These are phyloP conservation scores for Kryptopterus vitreolus DNA, from an alignment of 2,797 vertebrate genomes.

Conservation along the genomic window DNA sequence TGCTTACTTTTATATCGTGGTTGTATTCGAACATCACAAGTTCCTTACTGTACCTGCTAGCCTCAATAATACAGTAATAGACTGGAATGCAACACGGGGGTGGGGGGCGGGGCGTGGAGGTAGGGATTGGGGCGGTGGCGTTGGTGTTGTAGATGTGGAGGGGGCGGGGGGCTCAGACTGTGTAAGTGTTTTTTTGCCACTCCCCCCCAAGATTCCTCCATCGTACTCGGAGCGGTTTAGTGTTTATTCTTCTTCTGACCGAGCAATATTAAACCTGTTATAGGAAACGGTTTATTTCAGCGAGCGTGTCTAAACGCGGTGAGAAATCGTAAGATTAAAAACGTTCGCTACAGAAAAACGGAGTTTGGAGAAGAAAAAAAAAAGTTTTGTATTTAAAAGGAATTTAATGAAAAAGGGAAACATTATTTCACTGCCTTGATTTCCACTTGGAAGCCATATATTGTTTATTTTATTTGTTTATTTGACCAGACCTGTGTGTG, in stretches of 20 bases:
- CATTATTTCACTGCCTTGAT: slow-evolving; percentile 53
- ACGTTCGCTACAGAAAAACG: slow-evolving; percentile 18
- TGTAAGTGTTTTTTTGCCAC: slow-evolving; percentile 33
- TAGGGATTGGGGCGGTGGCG: too few relatives aligned
- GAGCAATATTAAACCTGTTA: slow-evolving; percentile 52
- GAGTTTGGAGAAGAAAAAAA: slow-evolving; percentile 32
- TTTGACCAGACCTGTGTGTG: slow-evolving; percentile 32
- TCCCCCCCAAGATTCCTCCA: slow-evolving; percentile 16
- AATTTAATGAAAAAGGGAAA: slow-evolving; percentile 36
- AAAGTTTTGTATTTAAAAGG: slow-evolving; percentile 36
- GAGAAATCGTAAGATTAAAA: slow-evolving; percentile 38
- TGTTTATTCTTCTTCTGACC: slow-evolving; percentile 49
- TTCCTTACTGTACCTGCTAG: slow-evolving; percentile 57
- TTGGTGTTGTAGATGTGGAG: too few relatives aligned
- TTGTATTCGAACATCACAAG: slow-evolving; percentile 54
- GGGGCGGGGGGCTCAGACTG: too few relatives aligned
- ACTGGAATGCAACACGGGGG: slow-evolving; percentile 49
- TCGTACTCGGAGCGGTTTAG: slow-evolving; percentile 45
- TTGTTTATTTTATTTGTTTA: too few relatives aligned
- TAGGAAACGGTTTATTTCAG: slow-evolving; percentile 41
- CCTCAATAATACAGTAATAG: slow-evolving; percentile 55
- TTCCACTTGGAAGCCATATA: slow-evolving; percentile 57
- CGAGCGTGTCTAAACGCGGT: not conserved
- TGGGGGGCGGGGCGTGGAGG: too few relatives aligned
- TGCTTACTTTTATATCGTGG: slow-evolving; percentile 58